A percentile compares a stretch with the other conserved stretches of the same genome.
Conservation (phyloP, 1,140 invertebrate genomes). For the Galleria mellonella region DNA sequence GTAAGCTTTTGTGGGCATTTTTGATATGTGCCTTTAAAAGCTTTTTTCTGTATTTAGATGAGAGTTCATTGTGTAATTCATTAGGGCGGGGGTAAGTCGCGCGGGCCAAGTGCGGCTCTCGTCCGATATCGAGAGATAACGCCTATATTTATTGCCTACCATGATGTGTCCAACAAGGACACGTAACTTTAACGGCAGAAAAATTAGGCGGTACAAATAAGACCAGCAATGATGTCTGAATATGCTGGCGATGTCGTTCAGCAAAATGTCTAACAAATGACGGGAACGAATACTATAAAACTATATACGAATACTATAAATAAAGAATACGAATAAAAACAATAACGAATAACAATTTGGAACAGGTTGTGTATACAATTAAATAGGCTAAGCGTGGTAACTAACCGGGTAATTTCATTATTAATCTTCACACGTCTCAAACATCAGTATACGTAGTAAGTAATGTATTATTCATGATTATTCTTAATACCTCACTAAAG, state of each 20-base stretch:
- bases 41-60: slow-evolving; percentile 75
- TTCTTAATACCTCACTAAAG: not conserved
- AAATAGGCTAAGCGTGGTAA: no score
- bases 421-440: not conserved
- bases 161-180: slow-evolving; percentile 58
- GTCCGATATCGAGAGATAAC: slow-evolving; percentile 70
- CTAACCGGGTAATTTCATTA: not conserved
- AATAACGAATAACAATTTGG: no score
- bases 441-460: not conserved
- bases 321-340: no score
- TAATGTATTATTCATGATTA: not conserved
- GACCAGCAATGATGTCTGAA: not conserved
- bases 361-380: no score
- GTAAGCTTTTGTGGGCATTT: slow-evolving; percentile 72
- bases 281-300: no score
- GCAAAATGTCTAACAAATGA: no score
- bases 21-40: slow-evolving; percentile 75
- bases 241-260: no score
- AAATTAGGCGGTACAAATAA: slow-evolving; percentile 60
- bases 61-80: slow-evolving; percentile 74
- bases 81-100: slow-evolving; percentile 65
- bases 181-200: slow-evolving; percentile 50
- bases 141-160: slow-evolving; percentile 57
- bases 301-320: no score
- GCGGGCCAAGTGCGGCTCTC: slow-evolving; percentile 47